phyloP scores from a whole-genome alignment of 1,140 invertebrate species.

The Cephus cinctus region DNA sequence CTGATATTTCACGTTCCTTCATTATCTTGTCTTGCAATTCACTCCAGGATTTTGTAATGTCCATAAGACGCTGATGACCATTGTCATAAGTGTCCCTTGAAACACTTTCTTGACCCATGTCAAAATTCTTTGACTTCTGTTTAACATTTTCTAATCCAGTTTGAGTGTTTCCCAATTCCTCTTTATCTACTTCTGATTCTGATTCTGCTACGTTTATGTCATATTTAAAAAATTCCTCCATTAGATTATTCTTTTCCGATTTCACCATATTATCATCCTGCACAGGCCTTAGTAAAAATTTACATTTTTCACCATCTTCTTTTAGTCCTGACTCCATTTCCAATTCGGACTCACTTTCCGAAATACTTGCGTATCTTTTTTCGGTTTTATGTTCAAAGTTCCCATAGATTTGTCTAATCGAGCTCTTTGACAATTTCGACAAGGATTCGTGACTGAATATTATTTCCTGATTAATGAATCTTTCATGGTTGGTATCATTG shows the following conservation, averaged over 20 bases:
- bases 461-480: slow-evolving; percentile 3
- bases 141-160: background rate
- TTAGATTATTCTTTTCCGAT: slow-evolving; percentile 3
- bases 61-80: slow-evolving; percentile 10
- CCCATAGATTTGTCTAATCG: background rate
- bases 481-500: background rate
- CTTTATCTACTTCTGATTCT: slow-evolving; percentile 9
- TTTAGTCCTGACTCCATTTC: slow-evolving; percentile 5
- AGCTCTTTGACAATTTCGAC: background rate
- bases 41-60: slow-evolving; percentile 21
- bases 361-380: background rate
- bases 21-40: slow-evolving; percentile 19
- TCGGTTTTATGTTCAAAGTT: background rate
- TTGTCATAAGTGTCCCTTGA: slow-evolving; percentile 1
- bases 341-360: slow-evolving; percentile 10
- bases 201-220: slow-evolving; percentile 13
- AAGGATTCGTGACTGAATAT: background rate
- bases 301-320: background rate
- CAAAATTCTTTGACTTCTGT: background rate
- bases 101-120: background rate
- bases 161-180: background rate
- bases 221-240: slow-evolving; percentile 9
- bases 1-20: slow-evolving; percentile 17
- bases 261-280: background rate
- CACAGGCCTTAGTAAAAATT: background rate